These are phyloP conservation scores for Otolemur crassicaudatus DNA, from an alignment of 2,797 vertebrate genomes.

Conservation along the genomic window DNA sequence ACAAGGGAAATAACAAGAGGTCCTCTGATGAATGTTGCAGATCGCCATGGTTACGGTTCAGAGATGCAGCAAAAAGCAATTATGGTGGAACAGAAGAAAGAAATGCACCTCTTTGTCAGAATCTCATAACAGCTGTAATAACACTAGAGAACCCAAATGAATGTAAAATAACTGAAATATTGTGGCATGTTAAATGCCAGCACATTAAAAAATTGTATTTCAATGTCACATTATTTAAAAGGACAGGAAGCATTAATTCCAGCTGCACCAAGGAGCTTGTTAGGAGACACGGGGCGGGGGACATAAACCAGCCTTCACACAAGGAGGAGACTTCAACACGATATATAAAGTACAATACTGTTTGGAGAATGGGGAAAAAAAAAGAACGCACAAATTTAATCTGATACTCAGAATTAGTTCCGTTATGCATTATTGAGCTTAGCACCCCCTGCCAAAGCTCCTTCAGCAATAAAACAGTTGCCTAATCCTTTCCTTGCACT, in stretches of 20 bases:
- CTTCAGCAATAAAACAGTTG: neutral
- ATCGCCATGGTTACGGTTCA: conserved; percentile 93
- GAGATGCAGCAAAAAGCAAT: conserved; percentile 93
- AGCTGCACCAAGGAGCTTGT: conserved; percentile 87
- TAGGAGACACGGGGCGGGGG: conserved; percentile 80
- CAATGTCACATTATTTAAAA: conserved; percentile 90
- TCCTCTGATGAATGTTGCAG: conserved; percentile 90
- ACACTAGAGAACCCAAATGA: conserved; percentile 89
- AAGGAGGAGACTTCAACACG: conserved; percentile 77
- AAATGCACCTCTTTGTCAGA: conserved; percentile 92
- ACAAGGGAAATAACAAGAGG: conserved; percentile 91
- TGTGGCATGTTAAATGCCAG: conserved; percentile 90
- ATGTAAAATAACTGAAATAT: conserved; percentile 91
- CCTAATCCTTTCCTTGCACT: neutral
- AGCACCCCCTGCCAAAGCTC: neutral
- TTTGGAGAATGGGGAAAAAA: conserved; percentile 52
- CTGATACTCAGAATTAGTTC: conserved; percentile 82
- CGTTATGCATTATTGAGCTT: conserved; percentile 55
- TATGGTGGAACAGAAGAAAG: conserved; percentile 90
- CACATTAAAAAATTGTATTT: conserved; percentile 88
- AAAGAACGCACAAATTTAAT: conserved; percentile 82
- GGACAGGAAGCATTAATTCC: conserved; percentile 91
- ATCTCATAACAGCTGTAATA: conserved; percentile 94
- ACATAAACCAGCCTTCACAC: conserved; percentile 78
- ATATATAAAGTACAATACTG: conserved; percentile 83